These are phyloP conservation scores for Apotomis betuletana DNA, from an alignment of 2,888 invertebrate species.

Conservation along the genomic window DNA sequence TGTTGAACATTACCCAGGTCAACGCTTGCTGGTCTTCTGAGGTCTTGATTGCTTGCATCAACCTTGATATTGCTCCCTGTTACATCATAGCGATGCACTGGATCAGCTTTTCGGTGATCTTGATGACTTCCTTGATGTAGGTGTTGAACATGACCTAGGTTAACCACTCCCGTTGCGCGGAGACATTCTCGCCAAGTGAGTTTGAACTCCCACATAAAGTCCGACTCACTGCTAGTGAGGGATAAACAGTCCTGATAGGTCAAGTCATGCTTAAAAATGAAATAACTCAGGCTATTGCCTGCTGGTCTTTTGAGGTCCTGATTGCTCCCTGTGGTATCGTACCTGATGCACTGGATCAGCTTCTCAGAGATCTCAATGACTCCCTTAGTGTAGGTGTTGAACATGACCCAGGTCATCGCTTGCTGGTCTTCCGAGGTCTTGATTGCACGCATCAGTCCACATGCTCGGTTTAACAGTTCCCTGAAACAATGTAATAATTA, in stretches of 20 bases:
- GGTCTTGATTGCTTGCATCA: slow-evolving; percentile 29
- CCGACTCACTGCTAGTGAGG: too few relatives aligned
- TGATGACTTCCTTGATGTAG: slow-evolving; percentile 57
- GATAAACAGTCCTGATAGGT: too few relatives aligned
- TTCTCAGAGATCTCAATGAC: slow-evolving; percentile 65
- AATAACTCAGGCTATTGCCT: slow-evolving; percentile 59
- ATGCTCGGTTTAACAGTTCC: slow-evolving; percentile 57
- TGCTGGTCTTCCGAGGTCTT: slow-evolving; percentile 53
- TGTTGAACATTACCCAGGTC: slow-evolving; percentile 57
- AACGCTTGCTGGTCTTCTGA: slow-evolving; percentile 52
- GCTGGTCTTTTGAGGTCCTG: slow-evolving; percentile 51
- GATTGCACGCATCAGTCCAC: slow-evolving; percentile 63
- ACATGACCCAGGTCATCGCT: slow-evolving; percentile 67
- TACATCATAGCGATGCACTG: slow-evolving; percentile 54
- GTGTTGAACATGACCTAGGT: slow-evolving; percentile 58
- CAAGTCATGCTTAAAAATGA: too few relatives aligned
- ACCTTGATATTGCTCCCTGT: slow-evolving; percentile 51
- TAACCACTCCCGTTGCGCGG: too few relatives aligned
- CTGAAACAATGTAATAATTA: slow-evolving; percentile 47
- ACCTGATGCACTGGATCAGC: slow-evolving; percentile 61
- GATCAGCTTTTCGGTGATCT: slow-evolving; percentile 62
- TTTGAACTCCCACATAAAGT: too few relatives aligned
- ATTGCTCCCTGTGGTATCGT: slow-evolving; percentile 51
- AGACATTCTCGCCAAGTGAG: too few relatives aligned
- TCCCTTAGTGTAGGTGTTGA: slow-evolving; percentile 55